Evolutionary conservation across 2,888 invertebrate species (phyloP).

Genomic region (Hirtodrosophila alboralis): DNA sequence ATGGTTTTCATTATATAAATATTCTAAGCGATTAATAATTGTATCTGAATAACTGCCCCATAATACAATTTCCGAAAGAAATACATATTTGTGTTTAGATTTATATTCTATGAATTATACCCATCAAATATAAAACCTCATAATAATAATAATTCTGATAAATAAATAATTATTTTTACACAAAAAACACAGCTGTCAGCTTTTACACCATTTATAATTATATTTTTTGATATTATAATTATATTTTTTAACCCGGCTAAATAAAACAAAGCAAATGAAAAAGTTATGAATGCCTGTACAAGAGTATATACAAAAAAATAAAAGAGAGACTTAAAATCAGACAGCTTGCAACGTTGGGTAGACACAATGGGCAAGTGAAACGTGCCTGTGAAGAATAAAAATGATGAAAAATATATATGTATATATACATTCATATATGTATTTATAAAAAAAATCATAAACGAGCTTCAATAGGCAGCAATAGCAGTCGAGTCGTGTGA

Average conservation of each 20-base stretch:
- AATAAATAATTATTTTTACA: not conserved
- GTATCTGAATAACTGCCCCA: no score
- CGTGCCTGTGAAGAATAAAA: slow-evolving; percentile 53
- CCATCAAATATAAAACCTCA: no score
- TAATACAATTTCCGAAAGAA: no score
- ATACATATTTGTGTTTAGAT: no score
- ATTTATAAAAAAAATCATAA: slow-evolving; percentile 49
- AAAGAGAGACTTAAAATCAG: slow-evolving; percentile 12
- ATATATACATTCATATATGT: no score
- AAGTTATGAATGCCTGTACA: not conserved
- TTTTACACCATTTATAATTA: not conserved
- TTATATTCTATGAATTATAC: no score
- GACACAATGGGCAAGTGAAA: slow-evolving; percentile 53
- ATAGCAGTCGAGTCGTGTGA: slow-evolving; percentile 13
- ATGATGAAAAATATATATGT: slow-evolving; percentile 23
- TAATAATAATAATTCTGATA: not conserved
- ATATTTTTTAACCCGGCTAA: slow-evolving; percentile 12
- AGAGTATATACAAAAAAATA: slow-evolving; percentile 21
- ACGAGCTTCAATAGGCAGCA: slow-evolving; percentile 51
- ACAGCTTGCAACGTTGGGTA: slow-evolving; percentile 30
- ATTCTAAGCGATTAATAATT: no score
- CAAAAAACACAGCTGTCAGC: slow-evolving; percentile 24
- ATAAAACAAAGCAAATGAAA: slow-evolving; percentile 7
- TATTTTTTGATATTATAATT: no score
- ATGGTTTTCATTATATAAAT: no score